Percentiles rank a stretch among this genome's conserved stretches.
Conservation (phyloP, 2,113 vertebrate species). For the Lonchura striata region DNA sequence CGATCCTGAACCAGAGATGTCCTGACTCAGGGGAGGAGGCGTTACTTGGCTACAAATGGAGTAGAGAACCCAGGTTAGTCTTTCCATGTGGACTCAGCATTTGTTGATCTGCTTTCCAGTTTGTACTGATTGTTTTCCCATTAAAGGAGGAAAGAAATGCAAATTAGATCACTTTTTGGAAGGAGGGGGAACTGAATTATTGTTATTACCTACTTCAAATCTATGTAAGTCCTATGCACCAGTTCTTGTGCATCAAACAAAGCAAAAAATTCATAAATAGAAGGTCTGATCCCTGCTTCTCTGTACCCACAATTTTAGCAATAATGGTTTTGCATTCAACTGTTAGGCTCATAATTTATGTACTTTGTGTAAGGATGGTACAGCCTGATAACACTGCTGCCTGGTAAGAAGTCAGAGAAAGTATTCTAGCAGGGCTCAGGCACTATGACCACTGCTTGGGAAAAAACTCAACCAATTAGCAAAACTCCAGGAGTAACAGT, state of each 20-base stretch:
- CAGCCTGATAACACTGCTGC: background rate
- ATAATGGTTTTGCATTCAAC: background rate
- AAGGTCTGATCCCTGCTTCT: background rate
- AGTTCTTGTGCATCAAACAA: background rate
- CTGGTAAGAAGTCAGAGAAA: background rate
- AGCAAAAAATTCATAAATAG: background rate
- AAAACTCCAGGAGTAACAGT: background rate
- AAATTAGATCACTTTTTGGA: background rate
- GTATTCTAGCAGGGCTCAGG: background rate
- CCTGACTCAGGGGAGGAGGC: background rate
- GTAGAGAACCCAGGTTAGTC: background rate
- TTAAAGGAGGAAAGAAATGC: background rate
- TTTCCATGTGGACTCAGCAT: background rate
- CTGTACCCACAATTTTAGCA: background rate
- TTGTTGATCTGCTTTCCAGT: background rate
- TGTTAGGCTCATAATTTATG: background rate
- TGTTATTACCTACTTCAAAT: background rate
- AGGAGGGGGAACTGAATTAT: background rate
- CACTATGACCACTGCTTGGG: background rate
- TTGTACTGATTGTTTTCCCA: background rate
- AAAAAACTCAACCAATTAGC: background rate
- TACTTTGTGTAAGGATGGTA: background rate
- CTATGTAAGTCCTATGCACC: fast-evolving
- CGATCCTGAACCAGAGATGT: background rate
- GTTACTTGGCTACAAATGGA: background rate